A percentile compares a stretch with the other conserved stretches of the same genome.
Conservation (phyloP, 92 coral and sea anemone species). For the Chrysogorgia sp. region DNA sequence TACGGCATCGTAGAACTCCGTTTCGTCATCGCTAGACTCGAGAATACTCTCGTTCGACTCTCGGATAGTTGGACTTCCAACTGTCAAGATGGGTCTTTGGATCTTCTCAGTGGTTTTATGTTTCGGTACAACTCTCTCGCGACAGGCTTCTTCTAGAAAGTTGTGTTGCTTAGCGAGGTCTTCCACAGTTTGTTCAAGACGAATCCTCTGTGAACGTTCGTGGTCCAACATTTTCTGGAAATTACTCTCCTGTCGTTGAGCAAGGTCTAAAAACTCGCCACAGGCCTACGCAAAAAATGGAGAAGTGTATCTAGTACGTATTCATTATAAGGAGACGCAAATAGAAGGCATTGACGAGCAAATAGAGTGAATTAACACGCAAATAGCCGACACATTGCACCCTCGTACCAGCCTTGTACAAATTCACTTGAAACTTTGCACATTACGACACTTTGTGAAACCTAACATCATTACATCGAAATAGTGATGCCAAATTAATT, state of each 20-base stretch:
- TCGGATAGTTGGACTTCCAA: slow-evolving; percentile 55
- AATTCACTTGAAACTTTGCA: not conserved
- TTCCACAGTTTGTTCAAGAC: slow-evolving; percentile 94
- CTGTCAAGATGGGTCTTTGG: slow-evolving; percentile 62
- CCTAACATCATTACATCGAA: too few species aligned
- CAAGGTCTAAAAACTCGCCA: slow-evolving; percentile 94
- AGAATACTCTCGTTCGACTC: slow-evolving; percentile 54
- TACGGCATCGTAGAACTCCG: slow-evolving; percentile 94
- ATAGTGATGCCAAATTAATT: too few species aligned
- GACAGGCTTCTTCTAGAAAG: slow-evolving; percentile 82
- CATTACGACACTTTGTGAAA: too few species aligned
- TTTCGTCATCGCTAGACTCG: slow-evolving; percentile 88
- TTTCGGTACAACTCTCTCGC: slow-evolving; percentile 37
- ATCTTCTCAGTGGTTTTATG: slow-evolving; percentile 48
- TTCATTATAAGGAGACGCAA: too few species aligned
- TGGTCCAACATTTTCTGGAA: slow-evolving; percentile 81
- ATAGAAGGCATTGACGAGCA: too few species aligned
- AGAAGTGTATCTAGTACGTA: too few species aligned
- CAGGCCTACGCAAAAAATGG: slow-evolving; percentile 78
- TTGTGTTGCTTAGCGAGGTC: slow-evolving; percentile 92
- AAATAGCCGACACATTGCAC: too few species aligned
- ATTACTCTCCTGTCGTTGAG: slow-evolving; percentile 94
- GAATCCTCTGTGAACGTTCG: slow-evolving; percentile 84
- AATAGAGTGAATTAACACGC: too few species aligned
- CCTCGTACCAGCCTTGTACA: too few species aligned